Conservation (phyloP, 2,888 invertebrate genomes). For the Gryllus longicercus region DNA sequence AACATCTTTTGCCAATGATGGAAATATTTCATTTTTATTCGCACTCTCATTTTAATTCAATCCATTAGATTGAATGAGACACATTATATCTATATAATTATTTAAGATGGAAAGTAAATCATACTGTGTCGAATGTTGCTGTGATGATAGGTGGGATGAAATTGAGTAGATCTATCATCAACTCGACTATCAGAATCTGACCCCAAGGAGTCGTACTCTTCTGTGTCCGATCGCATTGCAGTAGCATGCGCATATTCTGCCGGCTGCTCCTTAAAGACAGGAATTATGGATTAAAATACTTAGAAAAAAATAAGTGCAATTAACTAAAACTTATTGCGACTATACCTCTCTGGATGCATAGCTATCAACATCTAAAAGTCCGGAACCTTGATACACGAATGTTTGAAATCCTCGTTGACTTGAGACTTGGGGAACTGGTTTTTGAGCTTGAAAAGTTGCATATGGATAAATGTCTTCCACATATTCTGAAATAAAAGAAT, state of each 20-base stretch:
- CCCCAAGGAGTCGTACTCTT: slow-evolving; percentile 38
- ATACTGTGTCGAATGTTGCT: slow-evolving; percentile 38
- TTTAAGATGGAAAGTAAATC: slow-evolving; percentile 5
- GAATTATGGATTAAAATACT: too few relatives aligned
- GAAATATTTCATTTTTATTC: too few relatives aligned
- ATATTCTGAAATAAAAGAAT: slow-evolving; percentile 32
- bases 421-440: slow-evolving; percentile 32
- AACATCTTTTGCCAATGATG: too few relatives aligned
- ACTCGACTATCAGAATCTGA: slow-evolving; percentile 37
- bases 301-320: too few relatives aligned
- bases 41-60: neutral
- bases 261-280: neutral
- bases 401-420: slow-evolving; percentile 37
- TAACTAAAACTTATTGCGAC: neutral
- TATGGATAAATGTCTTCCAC: slow-evolving; percentile 39
- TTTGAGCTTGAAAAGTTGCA: slow-evolving; percentile 38
- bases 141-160: slow-evolving; percentile 35
- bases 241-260: slow-evolving; percentile 26
- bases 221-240: slow-evolving; percentile 36
- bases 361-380: slow-evolving; percentile 33
- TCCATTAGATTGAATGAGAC: neutral
- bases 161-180: slow-evolving; percentile 26
- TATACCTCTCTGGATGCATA: slow-evolving; percentile 35
- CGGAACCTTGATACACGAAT: slow-evolving; percentile 37
- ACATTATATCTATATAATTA: neutral